These are phyloP conservation scores for Orchestes rusci DNA, from an alignment of 2,888 invertebrate genomes.

Conservation along the genomic window DNA sequence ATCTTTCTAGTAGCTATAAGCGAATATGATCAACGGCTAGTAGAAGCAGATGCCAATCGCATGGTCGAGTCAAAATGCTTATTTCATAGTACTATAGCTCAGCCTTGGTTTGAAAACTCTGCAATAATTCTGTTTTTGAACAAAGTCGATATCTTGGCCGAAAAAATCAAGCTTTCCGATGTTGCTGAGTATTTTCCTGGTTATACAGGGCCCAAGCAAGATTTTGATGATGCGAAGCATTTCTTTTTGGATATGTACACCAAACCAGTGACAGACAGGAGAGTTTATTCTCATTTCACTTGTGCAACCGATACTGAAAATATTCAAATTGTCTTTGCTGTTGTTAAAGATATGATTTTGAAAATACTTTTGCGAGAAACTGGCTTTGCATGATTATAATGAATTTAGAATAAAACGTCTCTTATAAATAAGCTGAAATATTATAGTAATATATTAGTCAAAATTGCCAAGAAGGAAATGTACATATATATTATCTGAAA, in stretches of 20 bases:
- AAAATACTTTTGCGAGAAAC: constrained; percentile 99
- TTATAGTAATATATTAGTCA: no score
- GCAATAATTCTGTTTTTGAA: constrained; percentile 99
- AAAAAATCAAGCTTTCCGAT: constrained; percentile 99
- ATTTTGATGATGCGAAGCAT: constrained; percentile 97
- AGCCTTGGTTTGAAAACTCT: constrained; percentile 99
- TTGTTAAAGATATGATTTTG: constrained; percentile 99
- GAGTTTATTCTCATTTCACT: constrained; percentile 99
- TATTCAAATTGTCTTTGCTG: constrained; percentile 99
- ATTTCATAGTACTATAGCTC: constrained; percentile 99
- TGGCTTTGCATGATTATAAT: no score
- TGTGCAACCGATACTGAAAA: constrained; percentile 99
- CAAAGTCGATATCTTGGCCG: constrained; percentile 99
- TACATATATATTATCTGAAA: no score
- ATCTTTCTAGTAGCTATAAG: constrained; percentile 99
- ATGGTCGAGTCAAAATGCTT: constrained; percentile 99
- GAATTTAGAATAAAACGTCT: no score
- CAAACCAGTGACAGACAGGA: constrained; percentile 99
- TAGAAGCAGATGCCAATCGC: constrained; percentile 99
- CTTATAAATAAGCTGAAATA: no score
- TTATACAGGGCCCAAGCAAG: constrained; percentile 97
- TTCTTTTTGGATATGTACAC: constrained; percentile 99
- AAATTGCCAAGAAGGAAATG: no score
- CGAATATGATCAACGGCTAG: constrained; percentile 98
- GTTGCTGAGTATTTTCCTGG: constrained; percentile 99